Base-by-base conservation (phyloP, 2,888 invertebrate genomes). In the Gandaritis pyraliata region DNA sequence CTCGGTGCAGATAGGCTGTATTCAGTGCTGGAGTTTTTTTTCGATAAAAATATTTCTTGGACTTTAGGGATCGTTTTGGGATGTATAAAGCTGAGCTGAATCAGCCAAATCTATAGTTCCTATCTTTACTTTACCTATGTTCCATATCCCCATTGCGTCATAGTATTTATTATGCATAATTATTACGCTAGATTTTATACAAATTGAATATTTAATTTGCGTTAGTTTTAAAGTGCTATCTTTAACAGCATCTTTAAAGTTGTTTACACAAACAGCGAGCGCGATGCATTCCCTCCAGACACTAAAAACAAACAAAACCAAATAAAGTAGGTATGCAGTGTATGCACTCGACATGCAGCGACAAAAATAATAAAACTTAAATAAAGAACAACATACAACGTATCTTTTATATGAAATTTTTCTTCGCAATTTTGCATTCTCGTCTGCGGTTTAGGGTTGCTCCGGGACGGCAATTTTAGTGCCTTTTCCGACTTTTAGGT, bases 351-450 rank as follows among this genome's bases (percentile, higher is more conserved):
- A 41, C 46, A 56, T 58, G 51, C 58, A 59, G 55, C 55, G 63
- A 59, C 58, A 55, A 56, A 59, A 59, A 63, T 63, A 63, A 63
- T 59, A 58, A 55, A 63, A 63, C 47, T 13, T 39, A 30, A 64
- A 59, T 56, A 64, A 64, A 59, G 55, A 51, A 8, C 18, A 45
- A 55, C 63, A 58, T 50, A 58, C 50, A 23, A 18, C 47, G 47
- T 50, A 51, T 46, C 46, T 18, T 48, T 46, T 63, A 33, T 51
- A 63, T 58, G 48, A 63, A 59, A 58, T 51, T 55, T 52, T 55
- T 55, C 55, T 63, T 51, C 51, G 47, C 55, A 63, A 52, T 58
- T 52, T 59, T 46, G 38, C 55, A 48, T 63, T 58, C 58, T 50
- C 16, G 49, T 50, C 45, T 55, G 23, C 43, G 36, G 33, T 57